phyloP scores from a whole-genome alignment of 1,140 invertebrate genomes.

The Temnothorax nylanderi region DNA sequence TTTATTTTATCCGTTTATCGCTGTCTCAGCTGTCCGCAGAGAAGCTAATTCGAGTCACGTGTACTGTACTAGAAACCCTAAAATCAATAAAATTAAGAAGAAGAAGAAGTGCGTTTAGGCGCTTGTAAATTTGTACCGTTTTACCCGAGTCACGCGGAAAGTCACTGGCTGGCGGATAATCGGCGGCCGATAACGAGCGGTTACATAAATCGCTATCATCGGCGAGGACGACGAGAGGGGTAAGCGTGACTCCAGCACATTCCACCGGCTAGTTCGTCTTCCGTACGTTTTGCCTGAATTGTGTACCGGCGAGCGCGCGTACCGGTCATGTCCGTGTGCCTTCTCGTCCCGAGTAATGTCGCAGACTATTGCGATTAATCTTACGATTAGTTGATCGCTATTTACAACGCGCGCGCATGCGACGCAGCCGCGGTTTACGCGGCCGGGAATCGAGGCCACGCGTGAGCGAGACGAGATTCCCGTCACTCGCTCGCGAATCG shows the following conservation, averaged over 20 bases:
- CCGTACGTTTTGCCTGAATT: neutral
- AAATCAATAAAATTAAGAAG: too few species aligned
- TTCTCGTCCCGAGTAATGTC: conserved; percentile 25
- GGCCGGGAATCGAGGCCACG: neutral
- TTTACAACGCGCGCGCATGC: neutral
- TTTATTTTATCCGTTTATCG: too few species aligned
- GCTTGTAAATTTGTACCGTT: too few species aligned
- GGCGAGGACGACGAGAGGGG: neutral
- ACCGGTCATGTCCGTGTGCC: neutral
- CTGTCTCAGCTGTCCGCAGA: too few species aligned
- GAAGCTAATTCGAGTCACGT: too few species aligned
- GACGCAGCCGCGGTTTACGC: neutral
- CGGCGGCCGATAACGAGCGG: neutral
- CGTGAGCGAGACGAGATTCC: neutral
- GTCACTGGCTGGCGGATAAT: neutral
- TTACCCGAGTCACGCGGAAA: neutral
- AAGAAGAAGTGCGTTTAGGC: too few species aligned
- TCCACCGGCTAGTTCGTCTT: too few species aligned
- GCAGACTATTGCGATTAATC: neutral
- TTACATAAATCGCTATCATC: neutral
- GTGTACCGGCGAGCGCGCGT: neutral
- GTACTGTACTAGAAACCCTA: too few species aligned
- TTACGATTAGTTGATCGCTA: neutral
- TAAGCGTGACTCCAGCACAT: neutral
- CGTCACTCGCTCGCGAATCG: neutral